These are phyloP conservation scores for Enteromius paludinosus DNA, from an alignment of 2,797 vertebrate genomes.

Conservation along the genomic window DNA sequence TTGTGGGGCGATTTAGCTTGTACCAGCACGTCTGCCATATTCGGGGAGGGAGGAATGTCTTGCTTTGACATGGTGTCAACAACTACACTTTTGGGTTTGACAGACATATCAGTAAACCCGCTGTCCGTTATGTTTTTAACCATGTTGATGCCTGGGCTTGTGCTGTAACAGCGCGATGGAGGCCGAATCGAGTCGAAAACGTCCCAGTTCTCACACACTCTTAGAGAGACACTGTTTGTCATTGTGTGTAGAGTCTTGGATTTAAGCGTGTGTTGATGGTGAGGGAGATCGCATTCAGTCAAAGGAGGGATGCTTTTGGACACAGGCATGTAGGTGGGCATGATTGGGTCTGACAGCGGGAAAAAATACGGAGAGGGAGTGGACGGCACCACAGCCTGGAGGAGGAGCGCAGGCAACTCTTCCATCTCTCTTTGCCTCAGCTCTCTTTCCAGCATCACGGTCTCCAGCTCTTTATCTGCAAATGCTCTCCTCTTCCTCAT, in stretches of 20 bases:
- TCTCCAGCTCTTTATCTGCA: conserved; percentile 81
- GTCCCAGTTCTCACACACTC: conserved; percentile 56
- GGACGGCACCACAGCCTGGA: conserved; percentile 64
- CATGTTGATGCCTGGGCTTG: conserved; percentile 42
- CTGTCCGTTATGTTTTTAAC: conserved; percentile 56
- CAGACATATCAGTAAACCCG: conserved; percentile 41
- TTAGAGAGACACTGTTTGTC: conserved; percentile 32
- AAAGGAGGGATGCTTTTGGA: conserved; percentile 64
- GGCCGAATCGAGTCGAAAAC: conserved; percentile 33
- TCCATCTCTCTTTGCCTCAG: conserved; percentile 74
- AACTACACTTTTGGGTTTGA: conserved; percentile 26
- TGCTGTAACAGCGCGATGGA: conserved; percentile 13
- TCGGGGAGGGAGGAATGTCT: conserved; percentile 31
- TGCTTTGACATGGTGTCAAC: conserved; percentile 43
- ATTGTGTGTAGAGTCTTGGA: conserved; percentile 52
- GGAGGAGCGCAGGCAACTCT: conserved; percentile 64
- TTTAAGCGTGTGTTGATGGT: conserved; percentile 66
- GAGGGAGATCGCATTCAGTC: conserved; percentile 72
- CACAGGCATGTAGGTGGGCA: conserved; percentile 65
- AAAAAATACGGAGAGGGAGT: conserved; percentile 65
- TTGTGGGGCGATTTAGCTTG: conserved; percentile 37
- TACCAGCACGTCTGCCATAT: conserved; percentile 33
- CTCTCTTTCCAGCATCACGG: conserved; percentile 77
- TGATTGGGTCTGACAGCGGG: conserved; percentile 64
- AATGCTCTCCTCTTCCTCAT: conserved; percentile 79